Percentiles rank a stretch among this genome's conserved stretches.
These are phyloP conservation scores for Drosophila quasianomalipes DNA, from an alignment of 2,888 invertebrate genomes.

Conservation along the genomic window DNA sequence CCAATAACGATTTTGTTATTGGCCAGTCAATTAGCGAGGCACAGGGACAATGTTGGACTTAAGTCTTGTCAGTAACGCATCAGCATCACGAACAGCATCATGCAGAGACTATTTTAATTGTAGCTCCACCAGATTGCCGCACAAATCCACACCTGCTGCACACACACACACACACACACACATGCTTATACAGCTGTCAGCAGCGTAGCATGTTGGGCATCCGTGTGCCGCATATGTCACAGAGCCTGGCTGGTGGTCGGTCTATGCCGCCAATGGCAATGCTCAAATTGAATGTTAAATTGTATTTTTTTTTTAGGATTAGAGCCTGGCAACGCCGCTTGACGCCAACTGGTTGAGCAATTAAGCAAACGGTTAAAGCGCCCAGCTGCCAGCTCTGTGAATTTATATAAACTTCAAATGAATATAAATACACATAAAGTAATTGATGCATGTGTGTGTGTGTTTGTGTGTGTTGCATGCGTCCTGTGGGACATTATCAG, in stretches of 20 bases:
- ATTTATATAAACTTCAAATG: slow-evolving; percentile 59
- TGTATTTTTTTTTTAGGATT: slow-evolving; percentile 22
- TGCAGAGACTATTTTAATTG: slow-evolving; percentile 43
- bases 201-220: slow-evolving; percentile 21
- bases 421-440: slow-evolving; percentile 28
- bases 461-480: background rate
- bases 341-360: slow-evolving; percentile 76
- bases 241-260: slow-evolving; percentile 49
- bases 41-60: slow-evolving; percentile 28
- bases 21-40: slow-evolving; percentile 39
- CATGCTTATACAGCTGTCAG: slow-evolving; percentile 19
- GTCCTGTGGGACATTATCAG: slow-evolving; percentile 10
- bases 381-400: slow-evolving; percentile 47
- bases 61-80: slow-evolving; percentile 38
- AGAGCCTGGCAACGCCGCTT: slow-evolving; percentile 43
- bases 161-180: background rate
- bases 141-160: slow-evolving; percentile 38
- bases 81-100: slow-evolving; percentile 11
- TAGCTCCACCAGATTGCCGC: slow-evolving; percentile 16
- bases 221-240: slow-evolving; percentile 38
- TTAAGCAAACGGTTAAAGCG: slow-evolving; percentile 63
- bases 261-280: slow-evolving; percentile 9
- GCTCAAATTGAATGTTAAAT: slow-evolving; percentile 45
- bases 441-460: slow-evolving; percentile 4
- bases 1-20: slow-evolving; percentile 11